A percentile compares a stretch with the other conserved stretches of the same genome.
phyloP scores from a whole-genome alignment of 2,888 invertebrate species.

The Drosophila birchii region DNA sequence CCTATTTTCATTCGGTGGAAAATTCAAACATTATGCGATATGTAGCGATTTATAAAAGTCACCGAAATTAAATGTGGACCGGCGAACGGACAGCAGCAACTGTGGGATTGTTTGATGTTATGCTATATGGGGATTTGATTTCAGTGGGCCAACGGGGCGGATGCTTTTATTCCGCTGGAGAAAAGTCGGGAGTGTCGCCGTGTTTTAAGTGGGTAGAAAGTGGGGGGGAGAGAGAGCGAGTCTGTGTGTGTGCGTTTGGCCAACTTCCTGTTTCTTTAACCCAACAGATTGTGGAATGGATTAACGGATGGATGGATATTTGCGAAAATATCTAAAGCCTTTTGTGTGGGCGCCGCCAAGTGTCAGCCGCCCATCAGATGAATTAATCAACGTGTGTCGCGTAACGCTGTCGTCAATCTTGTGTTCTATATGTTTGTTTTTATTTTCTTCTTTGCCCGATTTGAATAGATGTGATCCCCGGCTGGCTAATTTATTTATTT shows the following conservation, averaged over 20 bases:
- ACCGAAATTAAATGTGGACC: conserved; percentile 69
- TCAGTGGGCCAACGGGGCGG: conserved; percentile 46
- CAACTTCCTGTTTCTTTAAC: conserved; percentile 38
- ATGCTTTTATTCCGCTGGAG: conserved; percentile 58
- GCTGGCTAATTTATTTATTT: conserved; percentile 70
- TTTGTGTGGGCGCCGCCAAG: conserved; percentile 47
- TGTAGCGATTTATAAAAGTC: conserved; percentile 82
- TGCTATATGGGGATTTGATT: conserved; percentile 78
- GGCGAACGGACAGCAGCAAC: conserved; percentile 80
- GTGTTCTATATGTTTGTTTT: conserved; percentile 24
- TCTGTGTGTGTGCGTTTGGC: not conserved
- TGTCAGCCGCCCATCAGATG: conserved; percentile 73
- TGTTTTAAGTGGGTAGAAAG: conserved; percentile 42
- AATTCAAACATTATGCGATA: conserved; percentile 69
- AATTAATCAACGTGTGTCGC: conserved; percentile 77
- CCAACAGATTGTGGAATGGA: conserved; percentile 14
- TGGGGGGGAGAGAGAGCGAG: not conserved
- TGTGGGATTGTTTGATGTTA: conserved; percentile 75
- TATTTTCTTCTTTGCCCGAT: conserved; percentile 21
- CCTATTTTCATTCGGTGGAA: conserved; percentile 21
- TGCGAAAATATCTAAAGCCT: conserved; percentile 48
- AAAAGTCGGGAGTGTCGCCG: not conserved
- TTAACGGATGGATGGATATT: conserved; percentile 23
- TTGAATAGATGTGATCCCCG: conserved; percentile 30
- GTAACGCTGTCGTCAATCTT: conserved; percentile 72